Evolutionary conservation across 2,113 vertebrate species (phyloP).

Genomic region (Scytalopus superciliaris): DNA sequence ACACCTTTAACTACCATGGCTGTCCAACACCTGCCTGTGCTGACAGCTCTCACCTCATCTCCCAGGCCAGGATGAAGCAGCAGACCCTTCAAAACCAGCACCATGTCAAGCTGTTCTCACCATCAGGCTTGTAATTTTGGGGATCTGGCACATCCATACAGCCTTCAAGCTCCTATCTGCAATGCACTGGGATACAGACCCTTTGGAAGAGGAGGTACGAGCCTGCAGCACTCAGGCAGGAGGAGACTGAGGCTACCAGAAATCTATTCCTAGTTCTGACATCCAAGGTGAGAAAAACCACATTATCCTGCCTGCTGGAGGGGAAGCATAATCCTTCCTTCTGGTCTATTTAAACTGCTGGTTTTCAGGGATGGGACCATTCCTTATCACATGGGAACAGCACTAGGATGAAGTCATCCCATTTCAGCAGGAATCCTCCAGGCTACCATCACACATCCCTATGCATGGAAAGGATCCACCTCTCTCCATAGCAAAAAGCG

Average conservation of each 20-base stretch:
- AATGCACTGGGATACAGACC: not conserved
- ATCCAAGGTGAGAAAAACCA: constrained; percentile 13
- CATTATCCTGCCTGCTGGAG: not conserved
- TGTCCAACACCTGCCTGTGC: not conserved
- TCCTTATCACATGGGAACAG: not conserved
- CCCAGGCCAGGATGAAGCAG: not conserved
- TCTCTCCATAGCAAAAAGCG: not conserved
- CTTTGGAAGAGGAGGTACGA: not conserved
- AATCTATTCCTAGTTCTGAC: constrained; percentile 12
- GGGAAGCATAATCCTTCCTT: constrained; percentile 5
- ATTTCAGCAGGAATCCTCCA: not conserved
- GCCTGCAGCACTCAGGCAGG: not conserved
- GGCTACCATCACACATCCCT: not conserved
- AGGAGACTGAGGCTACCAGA: not conserved
- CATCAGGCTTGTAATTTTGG: not conserved
- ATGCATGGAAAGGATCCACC: not conserved
- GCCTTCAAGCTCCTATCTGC: not conserved
- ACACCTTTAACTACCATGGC: not conserved
- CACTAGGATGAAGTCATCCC: not conserved
- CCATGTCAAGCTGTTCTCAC: not conserved
- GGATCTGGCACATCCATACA: not conserved
- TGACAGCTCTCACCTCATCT: not conserved
- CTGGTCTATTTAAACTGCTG: not conserved
- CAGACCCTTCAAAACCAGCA: not conserved
- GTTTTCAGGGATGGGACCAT: not conserved